These are phyloP conservation scores for Polyergus mexicanus DNA, from an alignment of 1,140 invertebrate species.

Conservation along the genomic window DNA sequence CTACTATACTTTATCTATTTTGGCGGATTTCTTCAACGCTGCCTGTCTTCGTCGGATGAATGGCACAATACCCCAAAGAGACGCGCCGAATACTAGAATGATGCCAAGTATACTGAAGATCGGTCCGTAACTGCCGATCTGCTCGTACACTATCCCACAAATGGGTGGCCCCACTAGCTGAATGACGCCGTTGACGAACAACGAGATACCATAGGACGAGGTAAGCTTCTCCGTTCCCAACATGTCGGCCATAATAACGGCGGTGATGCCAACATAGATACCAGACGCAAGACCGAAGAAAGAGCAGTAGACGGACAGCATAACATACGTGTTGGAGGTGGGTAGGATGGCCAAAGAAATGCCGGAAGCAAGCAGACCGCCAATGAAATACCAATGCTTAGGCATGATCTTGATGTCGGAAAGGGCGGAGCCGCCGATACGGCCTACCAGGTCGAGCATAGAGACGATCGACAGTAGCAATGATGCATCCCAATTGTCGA, in stretches of 20 bases:
- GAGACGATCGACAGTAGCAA: conserved; percentile 93
- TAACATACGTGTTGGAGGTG: conserved; percentile 86
- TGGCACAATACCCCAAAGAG: conserved; percentile 92
- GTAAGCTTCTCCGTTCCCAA: conserved; percentile 93
- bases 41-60: conserved; percentile 88
- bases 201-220: conserved; percentile 93
- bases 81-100: conserved; percentile 90
- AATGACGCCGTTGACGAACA: conserved; percentile 93
- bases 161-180: conserved; percentile 93
- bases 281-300: conserved; percentile 93
- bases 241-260: conserved; percentile 95
- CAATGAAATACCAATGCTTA: conserved; percentile 93
- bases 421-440: conserved; percentile 93
- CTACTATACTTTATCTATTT: conserved; percentile 76
- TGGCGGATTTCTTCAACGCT: conserved; percentile 69
- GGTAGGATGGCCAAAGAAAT: conserved; percentile 91
- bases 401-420: conserved; percentile 91
- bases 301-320: conserved; percentile 90
- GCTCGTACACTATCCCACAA: conserved; percentile 90
- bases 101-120: conserved; percentile 91
- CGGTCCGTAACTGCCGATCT: conserved; percentile 89
- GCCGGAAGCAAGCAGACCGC: conserved; percentile 92
- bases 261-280: conserved; percentile 94
- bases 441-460: conserved; percentile 91
- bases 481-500: conserved; percentile 90